Base-by-base conservation (phyloP, 2,113 vertebrate species). In the Myiozetetes cayanensis region DNA sequence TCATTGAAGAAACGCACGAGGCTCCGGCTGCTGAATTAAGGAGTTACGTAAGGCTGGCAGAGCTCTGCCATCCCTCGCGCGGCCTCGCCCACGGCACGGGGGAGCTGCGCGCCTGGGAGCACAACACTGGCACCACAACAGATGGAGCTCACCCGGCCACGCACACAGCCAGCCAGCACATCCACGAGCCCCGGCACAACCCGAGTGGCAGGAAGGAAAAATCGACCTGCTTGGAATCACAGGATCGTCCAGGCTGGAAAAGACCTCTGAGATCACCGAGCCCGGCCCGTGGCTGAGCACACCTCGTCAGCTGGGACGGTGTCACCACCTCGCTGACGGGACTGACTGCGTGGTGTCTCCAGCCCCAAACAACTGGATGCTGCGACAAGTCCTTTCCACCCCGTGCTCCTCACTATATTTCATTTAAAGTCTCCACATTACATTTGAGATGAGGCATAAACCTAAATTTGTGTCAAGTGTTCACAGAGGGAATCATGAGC, bases 61-160 rank as follows among this genome's bases (percentile, higher is more conserved):
- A 0, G 89, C 30, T 62, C 53, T 59, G 47, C 47, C 47, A 49
- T 13, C 49, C 49, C 41, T 15, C 4, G 8, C 8, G 46, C 7
- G 33, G 50, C 65, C 73, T 52, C 10, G 15, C 20, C 35, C 11
- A 37, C 58, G 71, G 39, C 68, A 17, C 41, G 15, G 30, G 37
- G 77, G 50, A 63, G 85, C 20, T 84, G 14, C 18, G 68, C 12
- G 56, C 49, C 66, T 4, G 25, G 10, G 33, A 62, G 66, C 44
- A 20, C 8, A 68, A 18, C 47, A 6, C 2, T 74, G 75, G 47
- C 75, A 75, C n/a, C 6, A 59, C 74, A 33, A 23, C 47, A 53
- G 11, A 58, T 19, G 4, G 41, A 9, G 10, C 12, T 30, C 0
- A 14, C 4, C 73, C 53, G 73, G 28, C 55, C 33, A 4, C 0